A percentile compares a stretch with the other conserved stretches of the same genome.
These are phyloP conservation scores for Apodemia hepburni DNA, from an alignment of 2,888 invertebrate genomes.

Conservation along the genomic window DNA sequence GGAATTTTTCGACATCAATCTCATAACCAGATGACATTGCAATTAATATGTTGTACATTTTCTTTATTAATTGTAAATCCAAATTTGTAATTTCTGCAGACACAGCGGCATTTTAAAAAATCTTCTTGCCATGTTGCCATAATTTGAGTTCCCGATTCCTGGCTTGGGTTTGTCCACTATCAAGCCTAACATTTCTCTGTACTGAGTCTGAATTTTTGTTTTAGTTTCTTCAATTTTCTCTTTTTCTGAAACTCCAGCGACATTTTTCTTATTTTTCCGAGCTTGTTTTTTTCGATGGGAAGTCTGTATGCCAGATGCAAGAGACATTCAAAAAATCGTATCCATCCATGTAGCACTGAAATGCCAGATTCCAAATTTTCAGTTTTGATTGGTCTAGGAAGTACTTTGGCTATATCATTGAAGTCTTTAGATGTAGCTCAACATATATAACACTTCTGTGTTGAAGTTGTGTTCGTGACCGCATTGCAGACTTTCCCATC, in stretches of 20 bases:
- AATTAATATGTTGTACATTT: slow-evolving; percentile 4
- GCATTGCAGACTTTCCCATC: slow-evolving; percentile 45
- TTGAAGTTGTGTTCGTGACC: slow-evolving; percentile 38
- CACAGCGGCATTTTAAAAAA: slow-evolving; percentile 5
- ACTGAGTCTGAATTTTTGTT: background rate
- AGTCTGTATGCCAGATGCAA: slow-evolving; percentile 9
- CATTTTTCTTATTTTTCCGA: background rate
- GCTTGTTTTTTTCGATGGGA: slow-evolving; percentile 6
- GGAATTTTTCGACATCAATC: background rate
- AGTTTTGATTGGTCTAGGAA: slow-evolving; percentile 3
- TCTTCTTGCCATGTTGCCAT: background rate
- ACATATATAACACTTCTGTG: slow-evolving; percentile 42
- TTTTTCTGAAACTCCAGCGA: slow-evolving; percentile 1
- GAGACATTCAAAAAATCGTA: slow-evolving; percentile 5
- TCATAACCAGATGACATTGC: background rate
- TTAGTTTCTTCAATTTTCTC: background rate
- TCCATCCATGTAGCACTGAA: background rate
- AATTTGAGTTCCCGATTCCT: background rate
- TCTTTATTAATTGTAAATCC: slow-evolving; percentile 9
- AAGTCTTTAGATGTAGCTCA: slow-evolving; percentile 31
- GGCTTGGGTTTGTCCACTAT: background rate
- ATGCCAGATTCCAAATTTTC: background rate
- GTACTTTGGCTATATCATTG: slow-evolving; percentile 14
- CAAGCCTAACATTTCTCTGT: background rate
- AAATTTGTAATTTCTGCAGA: slow-evolving; percentile 3